Conservation (phyloP, 2,113 vertebrate species). For the Pachyramphus minor region DNA sequence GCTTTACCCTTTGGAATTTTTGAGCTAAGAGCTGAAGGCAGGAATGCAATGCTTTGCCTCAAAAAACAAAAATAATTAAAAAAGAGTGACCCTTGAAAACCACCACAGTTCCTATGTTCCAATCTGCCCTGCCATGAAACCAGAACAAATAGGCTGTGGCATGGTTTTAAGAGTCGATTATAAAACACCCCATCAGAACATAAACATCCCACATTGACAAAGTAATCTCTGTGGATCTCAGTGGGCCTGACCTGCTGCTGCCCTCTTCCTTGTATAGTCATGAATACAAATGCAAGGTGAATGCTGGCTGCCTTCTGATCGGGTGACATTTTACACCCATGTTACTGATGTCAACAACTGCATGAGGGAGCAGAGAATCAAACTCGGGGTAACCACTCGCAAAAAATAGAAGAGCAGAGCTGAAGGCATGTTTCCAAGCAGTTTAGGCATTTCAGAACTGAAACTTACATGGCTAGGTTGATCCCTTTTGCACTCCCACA, state of each 20-base stretch:
- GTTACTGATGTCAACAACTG: slow-evolving; percentile 62
- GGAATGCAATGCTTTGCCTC: background rate
- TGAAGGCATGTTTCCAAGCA: background rate
- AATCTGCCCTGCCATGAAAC: background rate
- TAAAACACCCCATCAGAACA: slow-evolving; percentile 54
- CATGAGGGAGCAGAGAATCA: slow-evolving; percentile 34
- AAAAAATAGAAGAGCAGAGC: slow-evolving; percentile 19
- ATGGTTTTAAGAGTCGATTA: slow-evolving; percentile 38
- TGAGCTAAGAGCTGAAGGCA: background rate
- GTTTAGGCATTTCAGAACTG: slow-evolving; percentile 8
- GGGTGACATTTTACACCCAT: slow-evolving; percentile 39
- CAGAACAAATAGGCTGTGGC: background rate
- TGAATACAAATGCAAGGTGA: slow-evolving; percentile 65
- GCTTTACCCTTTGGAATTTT: background rate
- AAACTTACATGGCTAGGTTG: background rate
- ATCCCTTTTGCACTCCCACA: background rate
- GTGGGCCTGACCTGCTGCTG: slow-evolving; percentile 41
- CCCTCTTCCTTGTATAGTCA: slow-evolving; percentile 58
- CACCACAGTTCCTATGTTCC: background rate
- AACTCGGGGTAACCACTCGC: background rate
- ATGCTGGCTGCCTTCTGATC: slow-evolving; percentile 35
- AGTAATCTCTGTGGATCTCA: slow-evolving; percentile 57
- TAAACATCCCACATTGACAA: slow-evolving; percentile 52
- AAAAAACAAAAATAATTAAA: background rate
- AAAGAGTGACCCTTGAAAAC: background rate